Conservation (phyloP, 2,888 invertebrate species). For the Aleiodes alternator region DNA sequence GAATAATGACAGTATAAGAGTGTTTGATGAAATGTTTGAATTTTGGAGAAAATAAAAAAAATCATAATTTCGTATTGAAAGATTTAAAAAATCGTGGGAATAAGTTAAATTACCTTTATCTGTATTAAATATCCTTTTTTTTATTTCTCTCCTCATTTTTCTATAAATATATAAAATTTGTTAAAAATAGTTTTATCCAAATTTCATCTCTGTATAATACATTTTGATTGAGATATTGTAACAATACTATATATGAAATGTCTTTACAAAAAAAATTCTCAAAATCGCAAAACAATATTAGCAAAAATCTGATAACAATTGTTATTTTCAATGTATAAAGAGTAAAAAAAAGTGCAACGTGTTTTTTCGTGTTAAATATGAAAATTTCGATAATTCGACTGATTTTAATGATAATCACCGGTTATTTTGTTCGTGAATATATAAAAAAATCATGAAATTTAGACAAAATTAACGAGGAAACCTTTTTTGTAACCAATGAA, state of each 20-base stretch:
- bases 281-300: background rate
- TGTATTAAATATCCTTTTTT: background rate
- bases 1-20: background rate
- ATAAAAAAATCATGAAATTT: too few relatives aligned
- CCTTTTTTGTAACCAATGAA: too few relatives aligned
- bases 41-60: background rate
- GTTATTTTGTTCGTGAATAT: too few relatives aligned
- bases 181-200: conserved; percentile 16
- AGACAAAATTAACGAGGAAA: too few relatives aligned
- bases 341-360: background rate
- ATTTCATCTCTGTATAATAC: conserved; percentile 22
- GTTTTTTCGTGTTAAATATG: background rate
- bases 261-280: conserved; percentile 9
- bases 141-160: conserved; percentile 8
- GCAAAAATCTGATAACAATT: conserved; percentile 1
- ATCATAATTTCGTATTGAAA: conserved; percentile 2
- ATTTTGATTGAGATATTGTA: background rate
- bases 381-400: too few relatives aligned
- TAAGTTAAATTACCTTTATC: too few relatives aligned
- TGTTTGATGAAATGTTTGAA: too few relatives aligned
- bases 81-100: too few relatives aligned
- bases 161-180: conserved; percentile 27
- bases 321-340: conserved; percentile 8
- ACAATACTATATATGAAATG: conserved; percentile 21
- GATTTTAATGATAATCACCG: too few relatives aligned